Evolutionary conservation across 2,113 vertebrate species (phyloP).

Genomic region (Lophochroa leadbeateri): DNA sequence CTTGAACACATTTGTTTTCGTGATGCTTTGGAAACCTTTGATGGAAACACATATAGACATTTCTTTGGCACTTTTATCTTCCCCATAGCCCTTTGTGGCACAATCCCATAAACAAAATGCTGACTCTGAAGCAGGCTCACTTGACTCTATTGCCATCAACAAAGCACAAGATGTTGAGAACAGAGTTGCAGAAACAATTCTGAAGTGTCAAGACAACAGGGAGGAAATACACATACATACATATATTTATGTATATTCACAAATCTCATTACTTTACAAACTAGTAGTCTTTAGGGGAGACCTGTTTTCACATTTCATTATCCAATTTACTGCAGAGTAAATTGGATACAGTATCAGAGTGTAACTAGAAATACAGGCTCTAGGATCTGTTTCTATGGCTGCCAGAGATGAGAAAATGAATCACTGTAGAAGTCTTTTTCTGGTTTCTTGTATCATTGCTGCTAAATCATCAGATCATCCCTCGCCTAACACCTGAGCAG

Average conservation of each 20-base stretch:
- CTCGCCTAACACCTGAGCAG: neutral
- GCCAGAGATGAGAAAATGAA: neutral
- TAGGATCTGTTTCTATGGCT: neutral
- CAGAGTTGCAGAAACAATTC: neutral
- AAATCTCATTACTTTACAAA: neutral
- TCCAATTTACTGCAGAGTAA: neutral
- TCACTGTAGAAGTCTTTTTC: neutral
- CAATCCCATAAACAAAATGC: neutral
- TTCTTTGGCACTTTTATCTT: neutral
- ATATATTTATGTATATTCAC: neutral
- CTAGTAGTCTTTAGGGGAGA: neutral
- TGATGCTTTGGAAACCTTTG: neutral
- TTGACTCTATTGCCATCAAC: neutral
- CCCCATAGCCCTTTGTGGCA: neutral
- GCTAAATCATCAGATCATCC: neutral
- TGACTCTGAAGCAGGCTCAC: neutral
- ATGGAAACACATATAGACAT: neutral
- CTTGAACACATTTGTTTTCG: neutral
- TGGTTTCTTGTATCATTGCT: neutral
- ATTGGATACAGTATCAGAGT: neutral
- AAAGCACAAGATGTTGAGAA: neutral
- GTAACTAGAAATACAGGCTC: neutral
- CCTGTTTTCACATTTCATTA: neutral
- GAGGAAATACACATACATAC: neutral
- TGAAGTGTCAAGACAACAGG: neutral